These are phyloP conservation scores for Pipistrellus pipistrellus DNA, from an alignment of 2,797 vertebrate genomes.

Conservation along the genomic window DNA sequence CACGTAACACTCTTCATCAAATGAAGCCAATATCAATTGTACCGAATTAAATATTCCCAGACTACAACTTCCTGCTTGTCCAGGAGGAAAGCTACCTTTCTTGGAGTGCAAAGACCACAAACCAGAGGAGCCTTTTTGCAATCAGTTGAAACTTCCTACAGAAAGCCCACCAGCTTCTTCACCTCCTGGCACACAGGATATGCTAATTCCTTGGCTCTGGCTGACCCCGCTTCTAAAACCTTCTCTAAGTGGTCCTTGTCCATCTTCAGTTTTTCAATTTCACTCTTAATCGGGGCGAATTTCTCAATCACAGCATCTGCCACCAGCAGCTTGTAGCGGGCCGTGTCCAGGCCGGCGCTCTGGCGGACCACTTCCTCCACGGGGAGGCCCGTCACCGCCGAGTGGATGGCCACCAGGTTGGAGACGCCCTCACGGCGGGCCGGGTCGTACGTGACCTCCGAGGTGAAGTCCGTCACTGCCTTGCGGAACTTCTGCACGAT, in stretches of 20 bases:
- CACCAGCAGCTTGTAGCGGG: conserved; percentile 93
- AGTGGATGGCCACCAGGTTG: conserved; percentile 94
- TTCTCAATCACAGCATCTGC: conserved; percentile 93
- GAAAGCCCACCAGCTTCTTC: conserved; percentile 93
- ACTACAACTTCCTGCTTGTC: background rate
- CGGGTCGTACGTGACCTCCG: conserved; percentile 95
- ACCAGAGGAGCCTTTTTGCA: background rate
- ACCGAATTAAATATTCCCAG: background rate
- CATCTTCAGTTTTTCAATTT: conserved; percentile 91
- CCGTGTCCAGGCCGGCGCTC: conserved; percentile 92
- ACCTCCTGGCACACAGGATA: conserved; percentile 91
- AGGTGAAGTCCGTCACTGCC: conserved; percentile 96
- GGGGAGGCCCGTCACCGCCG: conserved; percentile 88
- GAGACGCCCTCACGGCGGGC: conserved; percentile 92
- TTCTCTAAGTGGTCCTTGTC: conserved; percentile 91
- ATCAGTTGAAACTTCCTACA: conserved; percentile 79
- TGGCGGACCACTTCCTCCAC: conserved; percentile 91
- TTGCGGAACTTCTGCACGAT: conserved; percentile 95
- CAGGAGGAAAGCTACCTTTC: background rate
- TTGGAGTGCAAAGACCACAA: background rate
- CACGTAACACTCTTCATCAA: background rate
- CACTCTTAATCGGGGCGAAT: conserved; percentile 92
- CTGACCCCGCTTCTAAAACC: conserved; percentile 90
- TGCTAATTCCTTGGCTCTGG: conserved; percentile 92
- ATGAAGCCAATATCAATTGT: background rate